Conservation (phyloP, 2,888 invertebrate species). For the Rhyacophila evoluta region DNA sequence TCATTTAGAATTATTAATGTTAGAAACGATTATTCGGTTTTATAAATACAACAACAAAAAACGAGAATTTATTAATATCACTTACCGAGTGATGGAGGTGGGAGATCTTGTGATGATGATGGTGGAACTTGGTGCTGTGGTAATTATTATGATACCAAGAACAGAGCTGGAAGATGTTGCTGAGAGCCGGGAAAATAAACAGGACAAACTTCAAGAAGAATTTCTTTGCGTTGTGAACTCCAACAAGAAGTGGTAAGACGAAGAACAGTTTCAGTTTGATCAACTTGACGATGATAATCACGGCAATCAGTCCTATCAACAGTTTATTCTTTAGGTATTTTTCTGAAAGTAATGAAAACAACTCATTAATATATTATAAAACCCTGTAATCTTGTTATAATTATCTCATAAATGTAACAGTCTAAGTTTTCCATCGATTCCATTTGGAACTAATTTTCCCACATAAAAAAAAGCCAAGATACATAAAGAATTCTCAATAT, state of each 20-base stretch:
- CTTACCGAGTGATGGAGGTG: constrained; percentile 79
- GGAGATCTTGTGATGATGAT: constrained; percentile 84
- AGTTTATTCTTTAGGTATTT: constrained; percentile 83
- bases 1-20: neutral
- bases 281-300: constrained; percentile 82
- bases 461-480: no score
- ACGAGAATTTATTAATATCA: constrained; percentile 32
- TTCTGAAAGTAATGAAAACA: constrained; percentile 75
- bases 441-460: no score
- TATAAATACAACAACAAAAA: neutral
- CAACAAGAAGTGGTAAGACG: constrained; percentile 81
- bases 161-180: constrained; percentile 87
- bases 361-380: no score
- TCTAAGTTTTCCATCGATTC: no score
- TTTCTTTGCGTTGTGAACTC: constrained; percentile 86
- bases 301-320: constrained; percentile 79
- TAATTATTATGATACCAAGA: constrained; percentile 83
- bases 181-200: constrained; percentile 85
- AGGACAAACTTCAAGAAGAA: constrained; percentile 82
- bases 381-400: no score
- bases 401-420: no score
- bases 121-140: constrained; percentile 82
- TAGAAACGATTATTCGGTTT: neutral
- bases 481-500: no score
- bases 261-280: constrained; percentile 85